phyloP scores from a whole-genome alignment of 2,113 vertebrate species.

The Ursus arctos region DNA sequence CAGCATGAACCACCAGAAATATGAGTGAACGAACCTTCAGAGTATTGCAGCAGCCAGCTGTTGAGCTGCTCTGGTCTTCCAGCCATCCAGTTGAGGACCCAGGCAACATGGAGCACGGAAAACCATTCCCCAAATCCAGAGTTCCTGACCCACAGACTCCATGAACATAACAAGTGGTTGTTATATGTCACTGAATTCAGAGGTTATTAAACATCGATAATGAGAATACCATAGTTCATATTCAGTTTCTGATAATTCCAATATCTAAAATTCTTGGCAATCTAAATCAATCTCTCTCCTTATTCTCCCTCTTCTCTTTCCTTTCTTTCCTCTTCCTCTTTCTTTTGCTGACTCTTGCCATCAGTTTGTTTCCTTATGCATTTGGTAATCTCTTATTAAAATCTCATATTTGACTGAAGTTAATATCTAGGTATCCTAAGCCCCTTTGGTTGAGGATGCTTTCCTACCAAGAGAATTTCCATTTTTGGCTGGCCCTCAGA shows the following conservation, averaged over 20 bases:
- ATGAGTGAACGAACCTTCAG: fast-evolving
- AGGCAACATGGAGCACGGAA: neutral
- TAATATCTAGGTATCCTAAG: neutral
- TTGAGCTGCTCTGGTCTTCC: neutral
- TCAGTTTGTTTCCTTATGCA: neutral
- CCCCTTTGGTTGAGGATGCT: neutral
- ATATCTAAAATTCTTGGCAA: neutral
- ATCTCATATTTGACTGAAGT: neutral
- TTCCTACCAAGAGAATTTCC: neutral
- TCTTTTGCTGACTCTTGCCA: neutral
- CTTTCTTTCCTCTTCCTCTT: neutral
- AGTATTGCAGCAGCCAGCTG: neutral
- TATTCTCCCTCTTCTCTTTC: neutral
- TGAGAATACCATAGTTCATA: neutral
- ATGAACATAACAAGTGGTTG: neutral
- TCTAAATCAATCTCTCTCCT: neutral
- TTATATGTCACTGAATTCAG: neutral
- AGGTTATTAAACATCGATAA: neutral
- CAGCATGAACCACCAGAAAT: neutral
- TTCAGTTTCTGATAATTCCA: neutral
- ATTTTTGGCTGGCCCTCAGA: neutral
- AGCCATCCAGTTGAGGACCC: neutral
- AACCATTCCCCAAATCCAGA: neutral
- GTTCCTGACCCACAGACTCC: neutral
- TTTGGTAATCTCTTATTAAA: neutral